A percentile compares a stretch with the other conserved stretches of the same genome.
Conservation (phyloP, 2,888 invertebrate species). For the Lepidocyrtinus sp. region DNA sequence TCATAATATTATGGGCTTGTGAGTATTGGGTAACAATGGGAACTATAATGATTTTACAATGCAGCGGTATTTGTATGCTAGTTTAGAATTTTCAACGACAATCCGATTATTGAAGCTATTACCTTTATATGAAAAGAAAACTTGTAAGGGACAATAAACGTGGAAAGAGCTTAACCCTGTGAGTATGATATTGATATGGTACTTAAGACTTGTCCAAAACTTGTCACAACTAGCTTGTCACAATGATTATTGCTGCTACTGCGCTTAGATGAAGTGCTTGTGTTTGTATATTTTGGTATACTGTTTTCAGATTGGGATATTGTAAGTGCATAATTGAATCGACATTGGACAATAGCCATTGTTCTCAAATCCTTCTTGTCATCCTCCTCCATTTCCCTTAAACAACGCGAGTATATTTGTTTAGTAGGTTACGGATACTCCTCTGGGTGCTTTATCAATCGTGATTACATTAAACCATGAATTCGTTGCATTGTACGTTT, state of each 20-base stretch:
- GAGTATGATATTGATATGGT: conserved; percentile 19
- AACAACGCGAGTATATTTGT: conserved; percentile 8
- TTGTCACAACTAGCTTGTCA: conserved; percentile 33
- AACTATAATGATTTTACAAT: conserved; percentile 5
- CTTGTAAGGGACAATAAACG: conserved; percentile 20
- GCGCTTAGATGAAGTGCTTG: background rate
- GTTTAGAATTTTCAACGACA: conserved; percentile 43
- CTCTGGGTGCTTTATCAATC: conserved; percentile 24
- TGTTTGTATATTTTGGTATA: background rate
- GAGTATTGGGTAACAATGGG: background rate
- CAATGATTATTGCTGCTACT: conserved; percentile 26
- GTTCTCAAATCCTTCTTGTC: conserved; percentile 40
- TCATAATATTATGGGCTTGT: background rate
- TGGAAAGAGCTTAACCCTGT: conserved; percentile 32
- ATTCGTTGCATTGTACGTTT: background rate
- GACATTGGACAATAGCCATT: conserved; percentile 59
- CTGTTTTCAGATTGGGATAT: background rate
- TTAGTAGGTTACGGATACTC: conserved; percentile 14
- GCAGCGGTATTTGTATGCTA: background rate
- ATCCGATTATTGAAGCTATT: conserved; percentile 53
- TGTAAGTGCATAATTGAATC: conserved; percentile 58
- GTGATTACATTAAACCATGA: background rate
- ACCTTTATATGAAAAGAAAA: conserved; percentile 9
- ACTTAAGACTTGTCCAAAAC: conserved; percentile 34
- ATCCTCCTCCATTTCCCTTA: conserved; percentile 36